Evolutionary conservation across 2,113 vertebrate genomes (phyloP), one percentile per base, ranked within the genome.

Genomic region (Elaphurus davidianus): DNA sequence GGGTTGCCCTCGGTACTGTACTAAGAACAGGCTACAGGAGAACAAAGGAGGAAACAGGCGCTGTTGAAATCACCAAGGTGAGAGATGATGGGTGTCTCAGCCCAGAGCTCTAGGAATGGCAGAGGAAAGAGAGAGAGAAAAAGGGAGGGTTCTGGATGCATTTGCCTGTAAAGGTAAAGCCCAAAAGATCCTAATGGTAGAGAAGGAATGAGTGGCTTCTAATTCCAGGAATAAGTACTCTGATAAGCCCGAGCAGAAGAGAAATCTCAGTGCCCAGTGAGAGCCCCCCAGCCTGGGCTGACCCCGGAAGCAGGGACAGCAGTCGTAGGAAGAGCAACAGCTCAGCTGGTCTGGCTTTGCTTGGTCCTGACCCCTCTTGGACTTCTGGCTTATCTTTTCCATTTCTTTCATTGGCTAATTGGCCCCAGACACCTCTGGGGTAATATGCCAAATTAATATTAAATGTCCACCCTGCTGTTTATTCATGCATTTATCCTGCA

Each of bases 361-460:
- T 52, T 82, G 16, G 57, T 52, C 27, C 19, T 33, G 57, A 57
- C n/a, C 17, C 28, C 3, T 67, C 28, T 82, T 45, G 21, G 17
- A 30, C 19, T 28, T 81, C 47, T 43, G 25, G 40, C 74, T 79
- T 84, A 14, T 90, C 71, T 28, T 60, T 55, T 57, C 23, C 14
- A 13, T 92, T 87, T 96, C 43, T 95, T 28, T 97, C 11, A 3
- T 67, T 85, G 91, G 30, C 47, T 95, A 2, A 13, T 84, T 8
- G 12, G n/a, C n/a, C 17, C n/a, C 54, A 71, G n/a, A 36, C 17
- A 59, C 43, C 54, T 52, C 88, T 40, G 47, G 59, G 52, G 19
- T 60, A n/a, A 59, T 64, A 43, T 6, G 13, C 86, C 28, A 88
- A 90, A 64, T 50, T 96, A 81, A 90, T 82, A 54, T 30, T 54